These are phyloP conservation scores for Psittacula cyanocephala DNA, from an alignment of 2,113 vertebrate species.

Conservation along the genomic window DNA sequence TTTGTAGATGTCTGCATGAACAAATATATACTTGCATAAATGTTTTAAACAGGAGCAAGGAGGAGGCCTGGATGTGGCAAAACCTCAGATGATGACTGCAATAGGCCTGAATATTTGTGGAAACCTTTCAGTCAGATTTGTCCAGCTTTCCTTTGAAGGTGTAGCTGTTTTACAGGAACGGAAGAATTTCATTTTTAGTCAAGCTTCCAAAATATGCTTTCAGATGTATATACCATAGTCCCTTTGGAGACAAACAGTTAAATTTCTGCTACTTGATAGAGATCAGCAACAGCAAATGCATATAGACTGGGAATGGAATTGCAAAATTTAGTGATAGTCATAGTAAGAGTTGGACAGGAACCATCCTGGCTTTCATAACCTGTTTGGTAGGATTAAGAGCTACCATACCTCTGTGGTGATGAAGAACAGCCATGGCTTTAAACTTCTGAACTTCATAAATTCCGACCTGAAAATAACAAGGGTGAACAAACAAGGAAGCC, in stretches of 20 bases:
- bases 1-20: neutral
- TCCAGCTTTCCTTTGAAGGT: neutral
- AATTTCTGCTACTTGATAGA: neutral
- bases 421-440: neutral
- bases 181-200: neutral
- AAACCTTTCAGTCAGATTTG: neutral
- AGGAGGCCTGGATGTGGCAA: neutral
- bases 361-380: neutral
- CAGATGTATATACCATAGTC: neutral
- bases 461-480: neutral
- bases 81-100: neutral
- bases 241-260: neutral
- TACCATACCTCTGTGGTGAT: neutral
- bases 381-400: neutral
- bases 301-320: neutral
- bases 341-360: neutral
- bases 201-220: neutral
- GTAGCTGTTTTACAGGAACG: neutral
- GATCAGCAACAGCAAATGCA: fast-evolving
- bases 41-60: neutral
- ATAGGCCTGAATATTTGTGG: neutral
- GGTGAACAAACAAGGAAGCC: neutral
- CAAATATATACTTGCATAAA: neutral
- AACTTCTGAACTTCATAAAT: neutral
- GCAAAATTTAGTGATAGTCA: neutral